phyloP scores from a whole-genome alignment of 2,113 vertebrate genomes.

The Origma solitaria region DNA sequence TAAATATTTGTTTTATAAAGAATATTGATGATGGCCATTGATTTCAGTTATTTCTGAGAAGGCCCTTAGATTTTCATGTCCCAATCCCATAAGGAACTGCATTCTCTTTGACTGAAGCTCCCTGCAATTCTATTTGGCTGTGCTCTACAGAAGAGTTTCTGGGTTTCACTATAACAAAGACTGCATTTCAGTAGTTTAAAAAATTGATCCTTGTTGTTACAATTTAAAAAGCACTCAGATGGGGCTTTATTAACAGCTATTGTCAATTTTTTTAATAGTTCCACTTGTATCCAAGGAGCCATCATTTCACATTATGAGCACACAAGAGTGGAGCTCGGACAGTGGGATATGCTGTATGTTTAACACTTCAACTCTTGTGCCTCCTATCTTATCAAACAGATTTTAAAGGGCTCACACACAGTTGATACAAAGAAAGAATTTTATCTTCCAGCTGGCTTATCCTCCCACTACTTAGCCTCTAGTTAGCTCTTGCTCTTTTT shows the following conservation, averaged over 20 bases:
- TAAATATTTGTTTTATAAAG: neutral
- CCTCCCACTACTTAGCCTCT: conserved; percentile 17
- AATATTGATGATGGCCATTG: neutral
- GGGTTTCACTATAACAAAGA: neutral
- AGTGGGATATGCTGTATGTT: neutral
- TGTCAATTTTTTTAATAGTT: neutral
- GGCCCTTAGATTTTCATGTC: neutral
- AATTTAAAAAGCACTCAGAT: neutral
- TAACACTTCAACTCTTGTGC: neutral
- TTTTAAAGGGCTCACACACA: conserved; percentile 7
- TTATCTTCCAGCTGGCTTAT: conserved; percentile 39
- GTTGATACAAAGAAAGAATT: neutral
- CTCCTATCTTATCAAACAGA: neutral
- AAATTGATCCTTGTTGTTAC: neutral
- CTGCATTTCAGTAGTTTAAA: neutral
- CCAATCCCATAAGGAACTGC: neutral
- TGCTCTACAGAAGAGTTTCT: neutral
- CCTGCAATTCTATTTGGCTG: neutral
- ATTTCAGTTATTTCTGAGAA: neutral
- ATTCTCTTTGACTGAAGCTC: neutral
- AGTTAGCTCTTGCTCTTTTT: conserved; percentile 21
- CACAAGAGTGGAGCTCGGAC: neutral
- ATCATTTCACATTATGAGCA: neutral
- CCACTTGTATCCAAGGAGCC: neutral
- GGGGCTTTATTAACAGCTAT: neutral